phyloP scores from a whole-genome alignment of 2,797 vertebrate genomes.

The Sylvia borin region DNA sequence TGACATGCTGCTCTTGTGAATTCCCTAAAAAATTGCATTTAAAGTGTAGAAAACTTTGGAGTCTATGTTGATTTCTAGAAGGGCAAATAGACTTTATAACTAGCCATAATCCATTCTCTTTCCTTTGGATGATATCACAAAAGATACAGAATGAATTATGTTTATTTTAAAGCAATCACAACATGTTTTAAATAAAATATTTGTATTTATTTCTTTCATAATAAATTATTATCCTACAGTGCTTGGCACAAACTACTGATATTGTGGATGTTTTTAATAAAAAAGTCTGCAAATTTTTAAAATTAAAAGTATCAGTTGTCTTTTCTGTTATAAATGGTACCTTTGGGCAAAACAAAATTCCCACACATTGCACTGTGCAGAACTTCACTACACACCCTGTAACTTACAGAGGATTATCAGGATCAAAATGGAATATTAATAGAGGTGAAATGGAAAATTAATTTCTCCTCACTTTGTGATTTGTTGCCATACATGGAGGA shows the following conservation, averaged over 20 bases:
- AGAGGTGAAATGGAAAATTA: conserved; percentile 62
- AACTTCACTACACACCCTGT: background rate
- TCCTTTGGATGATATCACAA: background rate
- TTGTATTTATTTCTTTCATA: background rate
- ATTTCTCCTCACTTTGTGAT: conserved; percentile 46
- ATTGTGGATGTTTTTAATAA: background rate
- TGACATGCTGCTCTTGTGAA: background rate
- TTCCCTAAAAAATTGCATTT: background rate
- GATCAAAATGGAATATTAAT: conserved; percentile 62
- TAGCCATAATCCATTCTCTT: background rate
- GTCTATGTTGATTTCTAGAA: background rate
- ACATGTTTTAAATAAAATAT: background rate
- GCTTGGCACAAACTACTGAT: background rate
- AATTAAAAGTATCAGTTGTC: background rate
- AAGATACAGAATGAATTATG: background rate
- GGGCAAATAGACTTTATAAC: background rate
- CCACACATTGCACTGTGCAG: background rate
- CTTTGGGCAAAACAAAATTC: background rate
- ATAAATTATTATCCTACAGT: background rate
- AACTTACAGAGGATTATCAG: conserved; percentile 31
- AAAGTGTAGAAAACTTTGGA: background rate
- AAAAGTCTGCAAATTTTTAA: background rate
- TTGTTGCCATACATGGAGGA: conserved; percentile 48
- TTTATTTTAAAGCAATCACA: background rate
- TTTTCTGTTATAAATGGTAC: background rate